Base-by-base conservation (phyloP, 2,113 vertebrate species). In the Coturnix japonica region DNA sequence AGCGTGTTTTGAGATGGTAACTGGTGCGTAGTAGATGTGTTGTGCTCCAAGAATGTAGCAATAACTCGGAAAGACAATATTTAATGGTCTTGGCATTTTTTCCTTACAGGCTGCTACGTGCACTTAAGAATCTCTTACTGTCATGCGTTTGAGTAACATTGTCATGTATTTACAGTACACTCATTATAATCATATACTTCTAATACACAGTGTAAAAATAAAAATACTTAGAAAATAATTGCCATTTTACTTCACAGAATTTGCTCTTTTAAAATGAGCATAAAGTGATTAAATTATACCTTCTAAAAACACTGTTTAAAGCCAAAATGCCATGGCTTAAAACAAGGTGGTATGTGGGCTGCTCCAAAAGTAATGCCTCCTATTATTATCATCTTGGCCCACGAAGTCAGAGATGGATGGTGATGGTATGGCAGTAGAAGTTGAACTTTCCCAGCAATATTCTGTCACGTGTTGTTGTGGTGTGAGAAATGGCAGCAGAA, bases 241-340 rank as follows among this genome's bases (percentile, higher is more conserved):
- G 94, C 60, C 66, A 54, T 93, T 96, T 97, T 80, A 96, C 90
- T 97, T 95, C 81, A 97, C 94, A 94, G 93, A 95, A 97, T 94
- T 91, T 94, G 96, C 93, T 97, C 94, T 95, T 85, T 95, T 97
- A 94, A 97, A 97, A 96, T 95, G 97, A 96, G 95, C 92, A 94
- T 69, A 54, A 95, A 93, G 64, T 90, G 71, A 95, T 97, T 96
- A 97, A 96, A 95, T 97, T 97, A 97, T 60, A 93, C 64, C 67
- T 43, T 92, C 79, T 90, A 80, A 71, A 76, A 91, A 82, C 91
- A 76, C 89, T 77, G 82, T 91, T 90, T 92, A 90, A 65, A 96
- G 91, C 85, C 87, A 85, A 83, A 92, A 94, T 43, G 46, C 53
- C 7, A 17, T 75, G 88, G 81, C 92, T 95, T 93, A 54, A 80